These are phyloP conservation scores for Heterocephalus glaber DNA, from an alignment of 2,113 vertebrate genomes.

Conservation along the genomic window DNA sequence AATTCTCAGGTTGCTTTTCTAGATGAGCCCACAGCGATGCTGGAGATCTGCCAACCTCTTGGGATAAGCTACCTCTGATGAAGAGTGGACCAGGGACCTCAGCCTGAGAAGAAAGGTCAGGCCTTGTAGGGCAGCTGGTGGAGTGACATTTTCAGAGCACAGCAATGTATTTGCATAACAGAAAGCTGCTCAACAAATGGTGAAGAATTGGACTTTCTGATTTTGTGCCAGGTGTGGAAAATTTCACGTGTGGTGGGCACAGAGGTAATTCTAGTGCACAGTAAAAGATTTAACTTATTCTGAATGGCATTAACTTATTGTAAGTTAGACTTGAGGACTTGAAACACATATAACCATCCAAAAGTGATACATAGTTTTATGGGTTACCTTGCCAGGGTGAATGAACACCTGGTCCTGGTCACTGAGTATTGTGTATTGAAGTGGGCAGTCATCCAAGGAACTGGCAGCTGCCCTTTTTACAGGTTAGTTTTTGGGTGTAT, in stretches of 20 bases:
- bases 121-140: background rate
- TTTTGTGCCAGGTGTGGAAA: background rate
- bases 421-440: background rate
- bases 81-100: conserved; percentile 36
- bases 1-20: background rate
- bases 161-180: background rate
- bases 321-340: background rate
- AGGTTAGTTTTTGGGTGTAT: background rate
- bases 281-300: background rate
- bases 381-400: background rate
- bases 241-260: conserved; percentile 32
- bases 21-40: background rate
- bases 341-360: background rate
- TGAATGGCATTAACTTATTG: background rate
- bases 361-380: background rate
- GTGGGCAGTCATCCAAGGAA: background rate
- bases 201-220: background rate
- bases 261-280: background rate
- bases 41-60: background rate
- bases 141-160: conserved; percentile 62
- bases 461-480: background rate
- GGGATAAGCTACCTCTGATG: background rate
- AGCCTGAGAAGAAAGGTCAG: conserved; percentile 55
- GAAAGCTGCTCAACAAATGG: conserved; percentile 34
- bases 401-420: background rate